phyloP scores from a whole-genome alignment of 2,888 invertebrate species.

The Mechanitis mazaeus region DNA sequence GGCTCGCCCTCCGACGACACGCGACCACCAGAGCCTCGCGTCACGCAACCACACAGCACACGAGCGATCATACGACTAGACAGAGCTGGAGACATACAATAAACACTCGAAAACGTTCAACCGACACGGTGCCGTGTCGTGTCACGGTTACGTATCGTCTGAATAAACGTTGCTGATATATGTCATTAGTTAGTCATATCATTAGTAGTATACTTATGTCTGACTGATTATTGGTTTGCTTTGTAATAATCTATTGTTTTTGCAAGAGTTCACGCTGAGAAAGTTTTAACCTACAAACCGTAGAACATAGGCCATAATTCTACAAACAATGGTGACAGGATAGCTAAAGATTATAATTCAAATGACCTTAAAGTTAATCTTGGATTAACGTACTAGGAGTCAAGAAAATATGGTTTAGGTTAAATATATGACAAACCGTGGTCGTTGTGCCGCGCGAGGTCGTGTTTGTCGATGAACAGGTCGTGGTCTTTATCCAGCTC shows the following conservation, averaged over 20 bases:
- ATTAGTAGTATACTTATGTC: not conserved
- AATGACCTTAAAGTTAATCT: constrained; percentile 2
- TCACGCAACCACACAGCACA: constrained; percentile 97
- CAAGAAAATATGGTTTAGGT: not conserved
- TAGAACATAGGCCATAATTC: not conserved
- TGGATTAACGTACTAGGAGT: not conserved
- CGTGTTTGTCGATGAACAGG: constrained; percentile 94
- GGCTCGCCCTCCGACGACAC: constrained; percentile 78
- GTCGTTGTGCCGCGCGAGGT: constrained; percentile 96
- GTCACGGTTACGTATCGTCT: constrained; percentile 10
- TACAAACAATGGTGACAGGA: not conserved
- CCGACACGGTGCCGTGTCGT: not conserved
- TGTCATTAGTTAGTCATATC: not conserved
- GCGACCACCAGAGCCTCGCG: constrained; percentile 82
- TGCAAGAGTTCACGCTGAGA: constrained; percentile 5
- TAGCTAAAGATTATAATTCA: too few relatives aligned
- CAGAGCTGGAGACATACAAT: constrained; percentile 81
- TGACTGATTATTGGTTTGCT: not conserved
- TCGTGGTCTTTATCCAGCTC: constrained; percentile 99
- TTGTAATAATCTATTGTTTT: constrained; percentile 1
- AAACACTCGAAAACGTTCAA: too few relatives aligned
- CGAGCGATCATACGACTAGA: constrained; percentile 98
- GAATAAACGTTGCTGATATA: constrained; percentile 14
- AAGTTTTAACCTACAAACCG: constrained; percentile 3
- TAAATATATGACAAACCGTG: constrained; percentile 80